phyloP scores from a whole-genome alignment of 2,888 invertebrate species.

The Trichogramma evanescens region DNA sequence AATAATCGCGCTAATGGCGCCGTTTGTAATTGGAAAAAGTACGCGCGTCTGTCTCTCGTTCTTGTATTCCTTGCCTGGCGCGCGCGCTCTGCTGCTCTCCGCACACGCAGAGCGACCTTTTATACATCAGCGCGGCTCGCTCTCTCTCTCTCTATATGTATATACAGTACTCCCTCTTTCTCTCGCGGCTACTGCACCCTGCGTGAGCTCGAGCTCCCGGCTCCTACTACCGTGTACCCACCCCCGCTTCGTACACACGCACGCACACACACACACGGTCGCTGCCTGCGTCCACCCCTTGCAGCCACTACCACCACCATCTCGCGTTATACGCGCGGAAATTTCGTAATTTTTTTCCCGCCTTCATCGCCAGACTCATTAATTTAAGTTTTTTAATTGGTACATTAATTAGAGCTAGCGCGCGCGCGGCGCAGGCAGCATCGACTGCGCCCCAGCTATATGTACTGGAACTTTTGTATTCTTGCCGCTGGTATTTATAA shows the following conservation, averaged over 20 bases:
- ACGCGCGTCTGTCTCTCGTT: slow-evolving; percentile 15
- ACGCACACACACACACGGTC: too few species aligned
- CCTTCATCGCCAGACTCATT: slow-evolving; percentile 21
- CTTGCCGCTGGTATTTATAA: background rate
- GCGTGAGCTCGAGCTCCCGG: too few species aligned
- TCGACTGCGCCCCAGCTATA: slow-evolving; percentile 2
- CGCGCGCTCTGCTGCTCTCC: too few species aligned
- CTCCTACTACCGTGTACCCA: too few species aligned
- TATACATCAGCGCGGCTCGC: slow-evolving; percentile 17
- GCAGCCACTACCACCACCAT: background rate
- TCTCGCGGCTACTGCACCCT: background rate
- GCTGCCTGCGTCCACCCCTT: background rate
- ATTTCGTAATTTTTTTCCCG: slow-evolving; percentile 19
- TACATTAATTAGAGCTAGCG: slow-evolving; percentile 20
- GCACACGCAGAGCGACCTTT: slow-evolving; percentile 18
- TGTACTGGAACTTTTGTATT: slow-evolving; percentile 16
- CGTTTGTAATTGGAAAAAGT: slow-evolving; percentile 42
- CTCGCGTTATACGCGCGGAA: slow-evolving; percentile 9
- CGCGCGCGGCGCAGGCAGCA: background rate
- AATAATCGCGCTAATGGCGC: slow-evolving; percentile 38
- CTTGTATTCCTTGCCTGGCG: slow-evolving; percentile 5
- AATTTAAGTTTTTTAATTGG: slow-evolving; percentile 24
- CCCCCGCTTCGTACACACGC: too few species aligned
- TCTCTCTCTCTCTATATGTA: background rate
- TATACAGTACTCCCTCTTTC: background rate